Conservation (phyloP, 2,113 vertebrate species). For the Egretta garzetta region DNA sequence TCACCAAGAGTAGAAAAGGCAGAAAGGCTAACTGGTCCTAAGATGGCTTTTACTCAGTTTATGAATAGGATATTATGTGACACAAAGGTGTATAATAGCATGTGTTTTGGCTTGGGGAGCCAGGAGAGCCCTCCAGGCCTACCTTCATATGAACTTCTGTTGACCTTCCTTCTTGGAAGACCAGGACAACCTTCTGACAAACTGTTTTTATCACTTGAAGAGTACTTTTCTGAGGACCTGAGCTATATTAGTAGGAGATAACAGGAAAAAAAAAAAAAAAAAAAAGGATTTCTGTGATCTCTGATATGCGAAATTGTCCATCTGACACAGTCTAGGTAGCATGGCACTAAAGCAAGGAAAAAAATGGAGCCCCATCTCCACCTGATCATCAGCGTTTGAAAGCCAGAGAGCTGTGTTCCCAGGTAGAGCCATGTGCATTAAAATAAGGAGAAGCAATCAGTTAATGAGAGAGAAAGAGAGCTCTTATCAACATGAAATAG, state of each 20-base stretch:
- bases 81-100: not conserved
- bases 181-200: not conserved
- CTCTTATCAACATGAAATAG: slow-evolving; percentile 19
- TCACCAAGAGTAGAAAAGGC: not conserved
- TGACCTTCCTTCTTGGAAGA: not conserved
- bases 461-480: not conserved
- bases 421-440: not conserved
- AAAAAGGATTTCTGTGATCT: not conserved
- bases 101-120: not conserved
- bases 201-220: not conserved
- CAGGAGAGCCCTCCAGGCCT: not conserved
- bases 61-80: not conserved
- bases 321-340: not conserved
- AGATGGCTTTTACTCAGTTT: not conserved
- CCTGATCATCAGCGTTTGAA: not conserved
- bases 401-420: not conserved
- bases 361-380: not conserved
- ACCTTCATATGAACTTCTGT: not conserved
- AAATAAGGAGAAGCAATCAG: slow-evolving; percentile 32
- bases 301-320: not conserved
- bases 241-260: not conserved
- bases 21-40: not conserved
- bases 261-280: not conserved
- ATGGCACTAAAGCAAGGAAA: not conserved
- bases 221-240: not conserved